Conservation (phyloP, 2,888 invertebrate genomes). For the Oscheius sp. region DNA sequence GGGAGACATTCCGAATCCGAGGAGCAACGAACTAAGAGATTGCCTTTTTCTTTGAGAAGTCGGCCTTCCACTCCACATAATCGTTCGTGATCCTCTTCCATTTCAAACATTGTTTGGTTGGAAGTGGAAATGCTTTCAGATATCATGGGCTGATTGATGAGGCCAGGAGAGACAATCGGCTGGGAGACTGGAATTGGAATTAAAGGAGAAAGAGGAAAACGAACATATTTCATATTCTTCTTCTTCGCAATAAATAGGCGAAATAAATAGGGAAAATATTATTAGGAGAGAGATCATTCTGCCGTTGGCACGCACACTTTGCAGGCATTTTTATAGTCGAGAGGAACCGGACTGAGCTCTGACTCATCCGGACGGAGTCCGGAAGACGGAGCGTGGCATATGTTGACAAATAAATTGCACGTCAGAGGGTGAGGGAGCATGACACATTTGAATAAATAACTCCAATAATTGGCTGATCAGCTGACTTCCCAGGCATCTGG, state of each 20-base stretch:
- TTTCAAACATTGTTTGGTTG: conserved; percentile 32
- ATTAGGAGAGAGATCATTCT: conserved; percentile 18
- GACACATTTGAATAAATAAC: neutral
- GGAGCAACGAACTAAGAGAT: conserved; percentile 26
- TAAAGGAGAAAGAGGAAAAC: neutral
- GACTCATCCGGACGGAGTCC: conserved; percentile 7
- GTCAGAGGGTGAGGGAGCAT: neutral
- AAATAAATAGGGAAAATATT: conserved; percentile 24
- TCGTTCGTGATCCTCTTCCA: conserved; percentile 33
- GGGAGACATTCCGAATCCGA: conserved; percentile 32
- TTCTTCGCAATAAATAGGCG: neutral
- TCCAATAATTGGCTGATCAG: neutral
- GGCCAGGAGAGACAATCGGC: neutral
- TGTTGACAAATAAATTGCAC: conserved; percentile 14
- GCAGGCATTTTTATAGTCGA: conserved; percentile 18
- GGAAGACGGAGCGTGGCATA: conserved; percentile 10
- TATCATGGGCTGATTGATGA: conserved; percentile 21
- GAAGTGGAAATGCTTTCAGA: conserved; percentile 13
- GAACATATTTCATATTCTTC: conserved; percentile 32
- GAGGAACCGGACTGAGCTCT: neutral
- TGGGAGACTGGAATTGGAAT: neutral
- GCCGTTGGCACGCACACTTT: neutral
- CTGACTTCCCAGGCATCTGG: neutral
- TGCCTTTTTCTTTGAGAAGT: conserved; percentile 30
- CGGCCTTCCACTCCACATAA: conserved; percentile 31